These are phyloP conservation scores for Eumeta japonica DNA, from an alignment of 1,140 invertebrate species.

Conservation along the genomic window DNA sequence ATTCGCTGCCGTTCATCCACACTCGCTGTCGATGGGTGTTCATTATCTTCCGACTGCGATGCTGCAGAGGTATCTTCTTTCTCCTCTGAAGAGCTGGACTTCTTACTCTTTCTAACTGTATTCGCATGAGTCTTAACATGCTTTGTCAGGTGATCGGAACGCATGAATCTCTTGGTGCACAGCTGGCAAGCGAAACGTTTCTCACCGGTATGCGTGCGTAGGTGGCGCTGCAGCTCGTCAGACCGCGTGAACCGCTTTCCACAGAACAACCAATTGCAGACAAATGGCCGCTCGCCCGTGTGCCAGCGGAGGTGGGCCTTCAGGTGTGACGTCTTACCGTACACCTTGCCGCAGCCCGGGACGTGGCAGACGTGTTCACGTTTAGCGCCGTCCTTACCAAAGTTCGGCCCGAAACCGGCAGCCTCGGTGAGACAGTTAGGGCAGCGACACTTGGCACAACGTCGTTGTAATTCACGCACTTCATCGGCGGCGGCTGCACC, in stretches of 20 bases:
- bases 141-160: conserved; percentile 83
- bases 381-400: conserved; percentile 63
- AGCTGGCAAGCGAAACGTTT: conserved; percentile 74
- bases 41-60: conserved; percentile 6
- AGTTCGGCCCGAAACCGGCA: conserved; percentile 60
- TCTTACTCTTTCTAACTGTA: conserved; percentile 50
- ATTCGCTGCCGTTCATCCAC: no score
- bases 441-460: conserved; percentile 67
- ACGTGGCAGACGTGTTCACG: conserved; percentile 88
- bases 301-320: conserved; percentile 86
- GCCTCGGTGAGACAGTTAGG: conserved; percentile 72
- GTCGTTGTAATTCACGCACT: conserved; percentile 41
- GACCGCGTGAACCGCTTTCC: conserved; percentile 86
- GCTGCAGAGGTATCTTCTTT: conserved; percentile 15
- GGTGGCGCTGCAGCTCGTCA: conserved; percentile 82
- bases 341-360: conserved; percentile 86
- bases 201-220: conserved; percentile 79
- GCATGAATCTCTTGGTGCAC: conserved; percentile 77
- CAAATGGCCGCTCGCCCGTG: conserved; percentile 73
- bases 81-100: conserved; percentile 37
- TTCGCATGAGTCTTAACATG: conserved; percentile 80
- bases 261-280: conserved; percentile 80
- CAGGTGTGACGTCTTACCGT: conserved; percentile 88
- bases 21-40: conserved; percentile 10
- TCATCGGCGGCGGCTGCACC: conserved; percentile 32